Conservation (phyloP, 1,140 invertebrate genomes). For the Lanistes nyassanus region DNA sequence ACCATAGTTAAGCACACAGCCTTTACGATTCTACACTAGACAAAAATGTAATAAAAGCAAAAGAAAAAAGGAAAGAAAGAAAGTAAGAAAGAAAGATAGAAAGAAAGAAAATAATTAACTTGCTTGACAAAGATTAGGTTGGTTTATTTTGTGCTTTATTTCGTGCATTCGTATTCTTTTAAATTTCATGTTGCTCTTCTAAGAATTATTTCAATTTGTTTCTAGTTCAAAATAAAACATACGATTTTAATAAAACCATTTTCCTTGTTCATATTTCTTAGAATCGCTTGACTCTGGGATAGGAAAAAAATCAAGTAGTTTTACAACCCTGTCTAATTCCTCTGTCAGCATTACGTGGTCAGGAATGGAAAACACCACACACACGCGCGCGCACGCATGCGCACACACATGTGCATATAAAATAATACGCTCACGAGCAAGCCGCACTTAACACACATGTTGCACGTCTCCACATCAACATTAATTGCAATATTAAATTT, state of each 20-base stretch:
- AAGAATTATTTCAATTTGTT: neutral
- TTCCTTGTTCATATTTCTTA: neutral
- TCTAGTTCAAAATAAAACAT: too few relatives aligned
- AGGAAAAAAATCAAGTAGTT: neutral
- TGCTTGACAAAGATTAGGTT: too few relatives aligned
- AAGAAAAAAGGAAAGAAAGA: conserved; percentile 10
- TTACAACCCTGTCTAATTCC: neutral
- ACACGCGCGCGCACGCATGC: conserved; percentile 1
- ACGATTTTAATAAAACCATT: neutral
- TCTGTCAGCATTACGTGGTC: too few relatives aligned
- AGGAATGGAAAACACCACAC: neutral
- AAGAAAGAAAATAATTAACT: neutral
- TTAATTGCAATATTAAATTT: neutral
- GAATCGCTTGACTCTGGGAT: neutral
- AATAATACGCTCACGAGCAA: neutral
- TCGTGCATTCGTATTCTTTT: neutral
- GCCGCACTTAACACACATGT: neutral
- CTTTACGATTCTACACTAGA: neutral
- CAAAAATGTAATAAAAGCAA: conserved; percentile 2
- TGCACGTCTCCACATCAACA: too few relatives aligned
- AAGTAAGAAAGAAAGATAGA: neutral
- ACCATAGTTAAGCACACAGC: neutral
- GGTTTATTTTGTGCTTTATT: neutral
- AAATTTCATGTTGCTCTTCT: neutral
- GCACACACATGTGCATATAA: conserved; percentile 2